These are phyloP conservation scores for Poecilia gillii DNA, from an alignment of 2,797 vertebrate genomes.

Conservation along the genomic window DNA sequence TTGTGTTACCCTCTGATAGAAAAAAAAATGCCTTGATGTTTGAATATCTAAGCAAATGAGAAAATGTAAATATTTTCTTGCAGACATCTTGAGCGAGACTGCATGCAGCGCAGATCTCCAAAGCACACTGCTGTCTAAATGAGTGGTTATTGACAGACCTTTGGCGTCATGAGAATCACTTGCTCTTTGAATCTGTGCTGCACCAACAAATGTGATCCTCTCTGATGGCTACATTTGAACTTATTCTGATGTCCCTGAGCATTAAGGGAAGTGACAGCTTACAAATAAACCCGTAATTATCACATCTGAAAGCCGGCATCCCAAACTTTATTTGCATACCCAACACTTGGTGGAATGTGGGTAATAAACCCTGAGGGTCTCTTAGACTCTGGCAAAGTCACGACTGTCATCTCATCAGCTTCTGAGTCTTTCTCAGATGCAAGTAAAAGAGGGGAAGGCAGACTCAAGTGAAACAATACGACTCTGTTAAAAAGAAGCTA, in stretches of 20 bases:
- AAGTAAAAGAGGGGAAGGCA: slow-evolving; percentile 60
- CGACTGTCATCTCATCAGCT: slow-evolving; percentile 78
- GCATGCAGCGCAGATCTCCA: slow-evolving; percentile 74
- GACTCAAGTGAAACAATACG: slow-evolving; percentile 71
- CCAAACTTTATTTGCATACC: slow-evolving; percentile 84
- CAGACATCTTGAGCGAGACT: slow-evolving; percentile 75
- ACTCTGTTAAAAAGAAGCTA: slow-evolving; percentile 69
- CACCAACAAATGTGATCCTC: slow-evolving; percentile 82
- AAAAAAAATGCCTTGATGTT: slow-evolving; percentile 66
- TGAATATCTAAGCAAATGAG: slow-evolving; percentile 70
- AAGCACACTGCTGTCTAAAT: slow-evolving; percentile 81
- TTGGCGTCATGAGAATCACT: slow-evolving; percentile 76
- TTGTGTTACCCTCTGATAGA: slow-evolving; percentile 60
- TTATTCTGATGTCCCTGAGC: slow-evolving; percentile 87
- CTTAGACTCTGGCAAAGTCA: slow-evolving; percentile 74
- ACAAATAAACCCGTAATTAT: slow-evolving; percentile 90
- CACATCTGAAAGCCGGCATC: slow-evolving; percentile 82
- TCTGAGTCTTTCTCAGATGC: slow-evolving; percentile 75
- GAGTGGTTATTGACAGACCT: slow-evolving; percentile 85
- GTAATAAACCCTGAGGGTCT: slow-evolving; percentile 81
- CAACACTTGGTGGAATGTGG: slow-evolving; percentile 77
- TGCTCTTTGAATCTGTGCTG: slow-evolving; percentile 80
- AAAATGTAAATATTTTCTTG: slow-evolving; percentile 81
- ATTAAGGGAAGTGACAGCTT: slow-evolving; percentile 87
- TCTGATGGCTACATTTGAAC: slow-evolving; percentile 84